Conservation (phyloP, 2,888 invertebrate genomes). For the Yponomeuta sedellus region DNA sequence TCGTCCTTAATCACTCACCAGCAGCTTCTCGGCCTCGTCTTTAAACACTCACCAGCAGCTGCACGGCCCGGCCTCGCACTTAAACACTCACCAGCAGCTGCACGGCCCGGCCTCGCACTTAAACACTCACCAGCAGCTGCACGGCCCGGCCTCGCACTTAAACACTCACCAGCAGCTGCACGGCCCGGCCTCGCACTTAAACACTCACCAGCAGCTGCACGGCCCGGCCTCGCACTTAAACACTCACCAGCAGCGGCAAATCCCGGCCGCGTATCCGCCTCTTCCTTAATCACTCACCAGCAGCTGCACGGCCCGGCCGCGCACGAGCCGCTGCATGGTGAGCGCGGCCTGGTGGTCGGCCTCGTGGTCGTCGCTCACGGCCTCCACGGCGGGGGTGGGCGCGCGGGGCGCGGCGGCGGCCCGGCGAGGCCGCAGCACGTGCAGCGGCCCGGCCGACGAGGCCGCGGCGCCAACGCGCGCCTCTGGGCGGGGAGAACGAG, state of each 20-base stretch:
- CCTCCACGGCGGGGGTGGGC: conserved; percentile 48
- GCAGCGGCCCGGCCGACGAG: conserved; percentile 42
- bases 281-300: conserved; percentile 74
- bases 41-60: no score
- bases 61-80: conserved; percentile 83
- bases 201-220: no score
- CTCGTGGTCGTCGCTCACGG: conserved; percentile 42
- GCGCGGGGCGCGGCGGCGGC: conserved; percentile 35
- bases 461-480: conserved; percentile 52
- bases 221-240: no score
- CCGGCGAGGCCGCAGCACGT: conserved; percentile 45
- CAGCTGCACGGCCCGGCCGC: conserved; percentile 84
- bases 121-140: no score
- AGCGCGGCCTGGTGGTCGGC: conserved; percentile 67
- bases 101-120: no score
- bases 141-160: no score
- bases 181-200: no score
- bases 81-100: conserved; percentile 55
- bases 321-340: conserved; percentile 79
- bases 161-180: no score
- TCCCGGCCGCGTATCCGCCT: conserved; percentile 77
- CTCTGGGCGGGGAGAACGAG: conserved; percentile 31
- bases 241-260: conserved; percentile 80
- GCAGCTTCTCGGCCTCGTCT: no score
- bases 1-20: conserved; percentile 35